Base-by-base conservation (phyloP, 30 jellyfish, hydroid and myxozoan genomes). In the Aurelia aurita complex sp. Pacific region DNA sequence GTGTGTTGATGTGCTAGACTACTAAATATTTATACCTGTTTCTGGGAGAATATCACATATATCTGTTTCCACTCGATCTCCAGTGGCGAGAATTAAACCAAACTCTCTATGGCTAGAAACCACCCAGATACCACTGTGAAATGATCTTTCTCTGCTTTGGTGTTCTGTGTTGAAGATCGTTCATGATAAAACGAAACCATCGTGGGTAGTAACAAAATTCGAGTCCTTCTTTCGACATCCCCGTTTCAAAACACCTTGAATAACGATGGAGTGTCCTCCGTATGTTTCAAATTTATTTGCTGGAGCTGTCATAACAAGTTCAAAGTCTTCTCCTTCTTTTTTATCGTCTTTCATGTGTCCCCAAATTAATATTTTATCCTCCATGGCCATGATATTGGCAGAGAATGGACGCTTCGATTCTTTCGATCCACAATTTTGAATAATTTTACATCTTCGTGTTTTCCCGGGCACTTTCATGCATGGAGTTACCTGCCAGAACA, bases 291-390 rank as follows among this genome's bases (percentile, higher is more conserved):
- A 71, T 32, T 33, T 46, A 14, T 62, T 50, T 19, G 64, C 42
- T 14, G 96, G 96, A 2, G 85, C 72, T 3, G 84, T 64, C 59
- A 89, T 65, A 50, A 59, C 73, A 1, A 89, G 83, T 81, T 89
- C 94, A 65, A 80, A 89, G 78, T 89, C 97, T 46, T 89, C 97
- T 5, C 97, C 97, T 52, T 81, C 97, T 29, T 65, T 73, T 33
- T 77, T 73, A 54, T 73, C 86, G 77, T 89, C 97, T 74, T 81
- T 89, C 14, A 89, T 81, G 17, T 74, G 73, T 64, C 97, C 97
- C 97, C 97, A 89, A 33, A 89, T 74, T 1, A 80, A 51, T 15
- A 89, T 66, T 65, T 69, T 81, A 55, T 75, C 91, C 2, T 81
- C 97, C 51, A 81, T 23, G 40, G 69, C 38, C 32, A 62, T 52